phyloP scores from a whole-genome alignment of 2,113 vertebrate species.

The Boleophthalmus pectinirostris region DNA sequence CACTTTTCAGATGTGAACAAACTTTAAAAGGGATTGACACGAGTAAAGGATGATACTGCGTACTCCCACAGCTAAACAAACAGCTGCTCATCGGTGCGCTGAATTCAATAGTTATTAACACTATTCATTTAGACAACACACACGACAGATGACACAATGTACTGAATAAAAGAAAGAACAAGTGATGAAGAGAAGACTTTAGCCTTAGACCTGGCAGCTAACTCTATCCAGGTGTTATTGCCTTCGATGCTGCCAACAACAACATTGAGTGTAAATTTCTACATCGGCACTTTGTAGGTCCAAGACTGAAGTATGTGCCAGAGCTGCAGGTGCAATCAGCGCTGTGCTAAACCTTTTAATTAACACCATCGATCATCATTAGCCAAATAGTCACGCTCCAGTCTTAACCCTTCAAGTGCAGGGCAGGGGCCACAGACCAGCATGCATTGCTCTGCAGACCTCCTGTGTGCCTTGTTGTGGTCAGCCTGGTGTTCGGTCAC shows the following conservation, averaged over 20 bases:
- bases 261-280: conserved; percentile 28
- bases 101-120: background rate
- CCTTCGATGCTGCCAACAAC: conserved; percentile 21
- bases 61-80: too few relatives aligned
- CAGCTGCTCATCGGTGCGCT: too few relatives aligned
- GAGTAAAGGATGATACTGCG: too few relatives aligned
- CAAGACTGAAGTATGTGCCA: conserved; percentile 33
- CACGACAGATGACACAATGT: background rate
- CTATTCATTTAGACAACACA: background rate
- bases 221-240: conserved; percentile 50
- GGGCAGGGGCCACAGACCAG: conserved; percentile 57
- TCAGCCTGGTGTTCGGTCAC: conserved; percentile 52
- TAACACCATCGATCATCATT: conserved; percentile 82
- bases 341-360: conserved; percentile 77
- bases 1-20: too few relatives aligned
- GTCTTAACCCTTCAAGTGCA: conserved; percentile 73
- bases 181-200: background rate
- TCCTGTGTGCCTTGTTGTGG: conserved; percentile 19
- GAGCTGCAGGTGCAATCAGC: conserved; percentile 75
- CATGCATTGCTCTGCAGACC: conserved; percentile 43
- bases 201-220: conserved; percentile 9
- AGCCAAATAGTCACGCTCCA: conserved; percentile 72
- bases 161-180: background rate
- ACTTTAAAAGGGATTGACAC: too few relatives aligned
- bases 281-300: conserved; percentile 33